Percentiles rank a stretch among this genome's conserved stretches.
phyloP scores from a whole-genome alignment of 2,797 vertebrate genomes.

The Lateolabrax maculatus region DNA sequence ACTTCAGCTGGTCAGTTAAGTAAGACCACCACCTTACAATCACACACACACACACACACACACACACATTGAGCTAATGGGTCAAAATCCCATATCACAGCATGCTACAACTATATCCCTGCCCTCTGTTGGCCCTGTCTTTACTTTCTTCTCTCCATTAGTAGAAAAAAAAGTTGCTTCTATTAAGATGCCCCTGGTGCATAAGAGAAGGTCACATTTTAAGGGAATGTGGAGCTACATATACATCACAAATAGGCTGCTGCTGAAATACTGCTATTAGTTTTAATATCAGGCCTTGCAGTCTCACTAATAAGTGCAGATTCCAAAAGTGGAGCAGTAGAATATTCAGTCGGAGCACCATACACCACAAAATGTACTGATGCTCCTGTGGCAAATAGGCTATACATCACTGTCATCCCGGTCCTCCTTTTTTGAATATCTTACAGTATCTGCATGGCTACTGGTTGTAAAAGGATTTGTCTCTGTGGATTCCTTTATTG shows the following conservation, averaged over 20 bases:
- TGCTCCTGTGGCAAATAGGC: conserved; percentile 53
- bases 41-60: not conserved
- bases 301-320: conserved; percentile 35
- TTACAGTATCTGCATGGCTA: conserved; percentile 42
- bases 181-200: conserved; percentile 15
- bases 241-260: conserved; percentile 30
- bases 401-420: conserved; percentile 73
- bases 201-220: conserved; percentile 58
- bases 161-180: conserved; percentile 20
- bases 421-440: conserved; percentile 59
- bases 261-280: conserved; percentile 40
- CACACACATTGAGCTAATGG: conserved; percentile 17
- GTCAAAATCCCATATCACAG: conserved; percentile 27
- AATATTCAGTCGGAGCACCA: conserved; percentile 41
- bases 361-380: conserved; percentile 33
- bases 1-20: conserved; percentile 32
- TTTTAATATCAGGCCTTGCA: conserved; percentile 49
- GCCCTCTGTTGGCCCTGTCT: conserved; percentile 18
- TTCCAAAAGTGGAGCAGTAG: conserved; percentile 60
- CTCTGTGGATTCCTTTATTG: conserved; percentile 33
- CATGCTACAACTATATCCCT: not conserved
- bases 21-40: conserved; percentile 4
- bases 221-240: conserved; percentile 19
- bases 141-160: conserved; percentile 19
- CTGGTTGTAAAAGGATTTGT: conserved; percentile 30